A percentile compares a stretch with the other conserved stretches of the same genome.
These are phyloP conservation scores for Paramisgurnus dabryanus DNA, from an alignment of 2,113 vertebrate species.

Conservation along the genomic window DNA sequence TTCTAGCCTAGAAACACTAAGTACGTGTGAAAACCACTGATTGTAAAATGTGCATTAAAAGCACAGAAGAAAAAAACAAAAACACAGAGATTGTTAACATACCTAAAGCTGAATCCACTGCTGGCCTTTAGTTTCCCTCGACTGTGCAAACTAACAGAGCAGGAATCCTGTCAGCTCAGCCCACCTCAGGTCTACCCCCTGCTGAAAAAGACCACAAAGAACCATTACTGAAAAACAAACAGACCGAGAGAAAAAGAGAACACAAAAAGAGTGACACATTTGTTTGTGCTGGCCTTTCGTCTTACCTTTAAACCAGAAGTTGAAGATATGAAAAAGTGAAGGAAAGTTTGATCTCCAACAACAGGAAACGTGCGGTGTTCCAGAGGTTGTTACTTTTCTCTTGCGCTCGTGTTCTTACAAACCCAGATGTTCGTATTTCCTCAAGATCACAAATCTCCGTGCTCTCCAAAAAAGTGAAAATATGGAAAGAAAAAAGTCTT, in stretches of 20 bases:
- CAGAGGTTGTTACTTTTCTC: constrained; percentile 68
- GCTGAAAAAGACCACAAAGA: constrained; percentile 34
- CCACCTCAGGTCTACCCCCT: constrained; percentile 40
- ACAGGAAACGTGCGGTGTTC: constrained; percentile 79
- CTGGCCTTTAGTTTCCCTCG: constrained; percentile 53
- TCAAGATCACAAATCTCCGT: constrained; percentile 74
- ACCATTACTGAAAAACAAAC: constrained; percentile 47
- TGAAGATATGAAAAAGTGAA: constrained; percentile 45
- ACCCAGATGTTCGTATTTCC: constrained; percentile 86
- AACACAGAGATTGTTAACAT: constrained; percentile 55
- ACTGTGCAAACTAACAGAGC: constrained; percentile 44
- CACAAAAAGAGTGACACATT: constrained; percentile 46
- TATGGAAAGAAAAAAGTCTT: neutral
- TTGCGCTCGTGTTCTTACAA: constrained; percentile 63
- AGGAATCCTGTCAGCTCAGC: constrained; percentile 51
- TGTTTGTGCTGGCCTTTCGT: constrained; percentile 60
- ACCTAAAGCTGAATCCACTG: constrained; percentile 64
- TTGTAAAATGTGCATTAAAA: constrained; percentile 2
- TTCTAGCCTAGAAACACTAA: constrained; percentile 26
- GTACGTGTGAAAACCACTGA: constrained; percentile 14
- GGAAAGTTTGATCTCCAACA: constrained; percentile 64
- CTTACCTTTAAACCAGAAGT: constrained; percentile 56
- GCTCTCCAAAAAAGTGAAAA: constrained; percentile 51
- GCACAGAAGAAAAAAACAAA: constrained; percentile 3
- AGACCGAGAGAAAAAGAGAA: constrained; percentile 48